phyloP scores from a whole-genome alignment of 2,888 invertebrate genomes.

The Drosophila conformis region DNA sequence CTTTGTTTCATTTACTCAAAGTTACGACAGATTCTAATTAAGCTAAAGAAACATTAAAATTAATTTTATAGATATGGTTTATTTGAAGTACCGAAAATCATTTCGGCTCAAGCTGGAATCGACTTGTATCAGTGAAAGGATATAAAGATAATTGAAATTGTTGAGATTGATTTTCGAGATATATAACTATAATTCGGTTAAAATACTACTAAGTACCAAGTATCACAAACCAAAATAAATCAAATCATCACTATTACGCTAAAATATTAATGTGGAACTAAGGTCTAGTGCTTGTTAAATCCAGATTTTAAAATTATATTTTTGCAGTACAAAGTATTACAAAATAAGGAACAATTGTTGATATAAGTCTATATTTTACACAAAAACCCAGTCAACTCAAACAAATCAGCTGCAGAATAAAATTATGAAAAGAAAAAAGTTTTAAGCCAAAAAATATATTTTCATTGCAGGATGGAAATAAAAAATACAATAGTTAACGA shows the following conservation, averaged over 20 bases:
- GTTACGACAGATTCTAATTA: conserved; percentile 43
- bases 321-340: background rate
- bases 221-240: background rate
- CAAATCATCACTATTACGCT: background rate
- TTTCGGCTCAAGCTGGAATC: background rate
- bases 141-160: background rate
- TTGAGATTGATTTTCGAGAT: background rate
- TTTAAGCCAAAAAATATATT: background rate
- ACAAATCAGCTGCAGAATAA: background rate
- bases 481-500: background rate
- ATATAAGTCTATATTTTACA: background rate
- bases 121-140: background rate
- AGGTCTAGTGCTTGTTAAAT: background rate
- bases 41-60: conserved; percentile 40
- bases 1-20: conserved; percentile 19
- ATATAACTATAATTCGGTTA: background rate
- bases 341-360: background rate
- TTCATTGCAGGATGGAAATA: too few species aligned
- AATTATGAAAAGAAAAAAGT: background rate
- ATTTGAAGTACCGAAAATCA: conserved; percentile 11
- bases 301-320: background rate
- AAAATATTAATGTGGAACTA: background rate
- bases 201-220: background rate
- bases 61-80: conserved; percentile 35
- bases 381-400: background rate